A percentile compares a stretch with the other conserved stretches of the same genome.
Evolutionary conservation across 1,140 invertebrate species (phyloP).

Genomic region (Chelonus insularis): DNA sequence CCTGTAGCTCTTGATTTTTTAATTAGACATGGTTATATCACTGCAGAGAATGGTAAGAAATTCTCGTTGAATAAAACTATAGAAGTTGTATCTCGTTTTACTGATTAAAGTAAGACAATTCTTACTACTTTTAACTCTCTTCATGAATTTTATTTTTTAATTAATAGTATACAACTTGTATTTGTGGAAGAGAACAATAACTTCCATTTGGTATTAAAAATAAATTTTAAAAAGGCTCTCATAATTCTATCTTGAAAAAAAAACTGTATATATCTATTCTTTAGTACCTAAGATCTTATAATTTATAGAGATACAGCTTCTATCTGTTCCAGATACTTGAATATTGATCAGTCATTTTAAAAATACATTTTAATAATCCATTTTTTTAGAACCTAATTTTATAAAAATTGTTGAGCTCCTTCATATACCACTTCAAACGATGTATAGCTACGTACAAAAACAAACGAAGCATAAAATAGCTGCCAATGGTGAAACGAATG

Average conservation of each 20-base stretch:
- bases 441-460: constrained; percentile 62
- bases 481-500: constrained; percentile 55
- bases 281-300: no score
- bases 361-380: no score
- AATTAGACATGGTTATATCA: constrained; percentile 85
- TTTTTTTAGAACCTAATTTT: constrained; percentile 78
- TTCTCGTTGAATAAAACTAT: background rate
- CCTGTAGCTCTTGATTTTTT: constrained; percentile 90
- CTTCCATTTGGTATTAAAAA: no score
- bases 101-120: constrained; percentile 2
- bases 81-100: no score
- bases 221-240: no score
- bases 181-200: no score
- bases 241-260: no score
- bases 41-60: constrained; percentile 80
- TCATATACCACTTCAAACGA: constrained; percentile 80
- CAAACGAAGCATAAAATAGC: constrained; percentile 54
- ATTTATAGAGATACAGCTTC: no score
- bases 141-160: no score
- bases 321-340: background rate
- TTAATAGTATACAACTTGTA: no score
- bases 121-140: constrained; percentile 2
- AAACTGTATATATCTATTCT: no score
- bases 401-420: constrained; percentile 81
- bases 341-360: constrained; percentile 12